Evolutionary conservation across 2,888 invertebrate genomes (phyloP).

Genomic region (Halocaridina rubra): DNA sequence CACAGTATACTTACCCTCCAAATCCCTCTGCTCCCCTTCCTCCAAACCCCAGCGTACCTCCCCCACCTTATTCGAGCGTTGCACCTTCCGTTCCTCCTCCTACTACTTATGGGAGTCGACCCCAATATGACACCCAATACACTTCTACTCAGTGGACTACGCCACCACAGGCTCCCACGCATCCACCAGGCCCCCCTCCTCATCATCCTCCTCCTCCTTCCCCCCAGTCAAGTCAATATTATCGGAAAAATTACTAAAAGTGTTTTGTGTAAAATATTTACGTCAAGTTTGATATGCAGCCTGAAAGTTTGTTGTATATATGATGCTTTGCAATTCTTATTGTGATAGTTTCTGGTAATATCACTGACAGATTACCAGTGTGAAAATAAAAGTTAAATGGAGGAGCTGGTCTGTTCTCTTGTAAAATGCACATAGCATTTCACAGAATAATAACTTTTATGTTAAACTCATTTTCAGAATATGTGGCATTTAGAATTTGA

Average conservation of each 20-base stretch:
- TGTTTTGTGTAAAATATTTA: too few relatives aligned
- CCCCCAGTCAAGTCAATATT: slow-evolving; percentile 39
- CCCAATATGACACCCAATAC: slow-evolving; percentile 35
- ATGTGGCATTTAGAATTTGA: too few relatives aligned
- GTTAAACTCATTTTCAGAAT: too few relatives aligned
- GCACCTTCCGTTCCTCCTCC: slow-evolving; percentile 52
- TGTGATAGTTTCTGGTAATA: too few relatives aligned
- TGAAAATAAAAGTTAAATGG: too few relatives aligned
- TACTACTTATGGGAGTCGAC: slow-evolving; percentile 33
- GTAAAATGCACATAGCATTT: too few relatives aligned
- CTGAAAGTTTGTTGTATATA: too few relatives aligned
- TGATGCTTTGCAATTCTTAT: too few relatives aligned
- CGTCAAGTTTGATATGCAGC: too few relatives aligned
- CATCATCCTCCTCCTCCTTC: slow-evolving; percentile 41
- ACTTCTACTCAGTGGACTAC: slow-evolving; percentile 39
- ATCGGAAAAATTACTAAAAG: slow-evolving; percentile 40
- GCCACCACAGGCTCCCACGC: slow-evolving; percentile 40
- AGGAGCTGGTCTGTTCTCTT: too few relatives aligned
- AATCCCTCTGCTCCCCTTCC: slow-evolving; percentile 25
- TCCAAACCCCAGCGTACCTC: slow-evolving; percentile 37
- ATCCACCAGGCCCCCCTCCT: slow-evolving; percentile 9
- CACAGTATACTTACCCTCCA: slow-evolving; percentile 57
- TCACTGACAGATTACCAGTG: too few relatives aligned
- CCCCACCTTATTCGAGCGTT: slow-evolving; percentile 42
- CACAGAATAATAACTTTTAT: too few relatives aligned